Evolutionary conservation across 2,113 vertebrate genomes (phyloP).

Genomic region (Spea multiplicata): DNA sequence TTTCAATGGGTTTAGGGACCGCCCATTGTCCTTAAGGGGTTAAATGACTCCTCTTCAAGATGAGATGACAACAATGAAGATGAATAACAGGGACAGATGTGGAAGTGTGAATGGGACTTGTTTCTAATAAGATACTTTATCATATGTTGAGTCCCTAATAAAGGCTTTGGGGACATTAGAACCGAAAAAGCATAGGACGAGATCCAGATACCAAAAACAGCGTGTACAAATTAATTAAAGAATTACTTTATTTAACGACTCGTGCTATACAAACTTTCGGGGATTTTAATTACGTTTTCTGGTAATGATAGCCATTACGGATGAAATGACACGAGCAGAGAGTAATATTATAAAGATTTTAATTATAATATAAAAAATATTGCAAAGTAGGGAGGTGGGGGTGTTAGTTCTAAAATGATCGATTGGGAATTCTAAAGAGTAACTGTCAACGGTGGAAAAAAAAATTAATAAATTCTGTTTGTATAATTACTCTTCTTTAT

Average conservation of each 20-base stretch:
- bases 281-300: neutral
- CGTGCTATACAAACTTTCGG: neutral
- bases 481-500: too few species aligned
- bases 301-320: neutral
- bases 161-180: conserved; percentile 20
- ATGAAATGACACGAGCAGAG: too few species aligned
- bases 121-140: conserved; percentile 38
- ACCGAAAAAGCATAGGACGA: neutral
- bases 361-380: too few species aligned
- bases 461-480: too few species aligned
- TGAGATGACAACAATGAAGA: conserved; percentile 42
- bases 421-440: too few species aligned
- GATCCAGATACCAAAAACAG: neutral
- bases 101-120: conserved; percentile 24
- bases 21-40: too few species aligned
- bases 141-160: conserved; percentile 30
- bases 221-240: neutral
- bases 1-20: too few species aligned
- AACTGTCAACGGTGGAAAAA: too few species aligned
- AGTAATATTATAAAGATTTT: neutral
- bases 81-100: conserved; percentile 22
- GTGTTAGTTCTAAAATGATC: too few species aligned
- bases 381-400: too few species aligned
- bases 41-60: conserved; percentile 38
- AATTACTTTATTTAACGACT: neutral